Evolutionary conservation across 2,797 vertebrate species (phyloP).

Genomic region (Ambastaia sidthimunki): DNA sequence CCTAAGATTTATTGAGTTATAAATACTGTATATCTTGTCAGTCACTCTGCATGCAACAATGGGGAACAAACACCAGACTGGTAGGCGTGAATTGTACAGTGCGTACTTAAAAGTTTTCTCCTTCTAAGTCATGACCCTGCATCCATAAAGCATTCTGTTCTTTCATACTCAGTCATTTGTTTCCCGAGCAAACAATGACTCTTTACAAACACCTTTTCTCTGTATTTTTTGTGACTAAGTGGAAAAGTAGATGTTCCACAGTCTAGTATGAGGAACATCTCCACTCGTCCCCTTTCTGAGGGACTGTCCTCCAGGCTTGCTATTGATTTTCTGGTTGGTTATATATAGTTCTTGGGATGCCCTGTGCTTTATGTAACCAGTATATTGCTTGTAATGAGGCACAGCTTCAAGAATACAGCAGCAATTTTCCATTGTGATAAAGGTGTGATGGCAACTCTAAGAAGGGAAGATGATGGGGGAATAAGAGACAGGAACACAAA

Average conservation of each 20-base stretch:
- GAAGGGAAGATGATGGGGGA: constrained; percentile 51
- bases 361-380: constrained; percentile 79
- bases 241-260: constrained; percentile 71
- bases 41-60: background rate
- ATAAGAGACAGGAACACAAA: constrained; percentile 44
- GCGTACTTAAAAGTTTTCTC: background rate
- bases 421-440: constrained; percentile 81
- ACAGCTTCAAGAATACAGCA: constrained; percentile 83
- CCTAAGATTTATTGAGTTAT: constrained; percentile 16
- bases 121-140: background rate
- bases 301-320: constrained; percentile 81
- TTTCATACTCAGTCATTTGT: background rate
- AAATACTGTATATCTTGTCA: background rate
- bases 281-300: constrained; percentile 50
- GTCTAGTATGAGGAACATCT: constrained; percentile 77
- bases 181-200: background rate
- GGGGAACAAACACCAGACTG: background rate
- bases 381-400: constrained; percentile 89
- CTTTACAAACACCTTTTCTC: constrained; percentile 29
- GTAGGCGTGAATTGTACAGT: background rate
- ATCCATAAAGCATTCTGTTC: background rate
- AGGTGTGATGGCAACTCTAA: constrained; percentile 70
- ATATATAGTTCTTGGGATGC: constrained; percentile 85
- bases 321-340: constrained; percentile 91
- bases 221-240: constrained; percentile 35